These are phyloP conservation scores for Megalonaias nervosa DNA, from an alignment of 1,140 invertebrate species.

Conservation along the genomic window DNA sequence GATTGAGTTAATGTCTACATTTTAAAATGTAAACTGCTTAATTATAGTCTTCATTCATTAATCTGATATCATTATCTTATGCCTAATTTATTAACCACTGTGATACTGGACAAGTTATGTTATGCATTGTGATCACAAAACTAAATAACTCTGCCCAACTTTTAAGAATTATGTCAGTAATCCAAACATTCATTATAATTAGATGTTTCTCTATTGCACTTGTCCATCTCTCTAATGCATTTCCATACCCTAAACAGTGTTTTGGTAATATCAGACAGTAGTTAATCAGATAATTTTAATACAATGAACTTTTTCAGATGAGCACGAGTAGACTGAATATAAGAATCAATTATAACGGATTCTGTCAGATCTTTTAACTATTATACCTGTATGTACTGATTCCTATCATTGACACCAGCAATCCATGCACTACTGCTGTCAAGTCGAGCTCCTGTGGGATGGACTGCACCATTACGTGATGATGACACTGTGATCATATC, in stretches of 20 bases:
- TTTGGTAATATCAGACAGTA: background rate
- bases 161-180: no score
- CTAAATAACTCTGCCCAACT: no score
- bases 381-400: conserved; percentile 56
- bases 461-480: conserved; percentile 58
- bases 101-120: no score
- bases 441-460: conserved; percentile 62
- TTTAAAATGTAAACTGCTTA: no score
- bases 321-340: background rate
- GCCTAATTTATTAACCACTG: no score
- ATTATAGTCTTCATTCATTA: no score
- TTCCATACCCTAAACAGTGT: background rate
- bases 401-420: conserved; percentile 47
- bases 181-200: no score
- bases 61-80: no score
- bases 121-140: no score
- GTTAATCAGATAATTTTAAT: background rate
- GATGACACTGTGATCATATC: conserved; percentile 77
- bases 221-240: no score
- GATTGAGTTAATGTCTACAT: no score
- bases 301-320: background rate
- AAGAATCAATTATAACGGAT: background rate
- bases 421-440: conserved; percentile 59
- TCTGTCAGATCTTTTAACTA: background rate
- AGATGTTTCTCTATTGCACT: no score